phyloP scores from a whole-genome alignment of 2,797 vertebrate genomes.

The Acipenser transmontanus region DNA sequence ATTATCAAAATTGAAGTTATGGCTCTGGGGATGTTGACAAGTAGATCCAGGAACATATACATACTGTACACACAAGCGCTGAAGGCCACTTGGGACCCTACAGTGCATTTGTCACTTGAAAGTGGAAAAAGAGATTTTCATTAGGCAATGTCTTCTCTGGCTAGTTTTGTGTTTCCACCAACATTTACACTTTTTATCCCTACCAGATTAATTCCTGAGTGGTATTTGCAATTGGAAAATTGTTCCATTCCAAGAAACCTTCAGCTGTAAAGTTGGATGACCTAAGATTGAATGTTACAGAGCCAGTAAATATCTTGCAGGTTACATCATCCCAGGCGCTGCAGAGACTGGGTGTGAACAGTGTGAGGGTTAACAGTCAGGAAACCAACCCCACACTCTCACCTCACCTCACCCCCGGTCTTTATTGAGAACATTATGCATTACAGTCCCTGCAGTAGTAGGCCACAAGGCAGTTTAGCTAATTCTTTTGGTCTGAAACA shows the following conservation, averaged over 20 bases:
- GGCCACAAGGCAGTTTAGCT: conserved; percentile 24
- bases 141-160: no score
- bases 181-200: no score
- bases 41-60: no score
- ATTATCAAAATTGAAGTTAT: no score
- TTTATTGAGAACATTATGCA: conserved; percentile 32
- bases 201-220: no score
- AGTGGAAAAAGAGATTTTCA: no score
- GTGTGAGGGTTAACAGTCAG: conserved; percentile 19
- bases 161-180: no score
- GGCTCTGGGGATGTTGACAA: no score
- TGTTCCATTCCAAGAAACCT: neutral
- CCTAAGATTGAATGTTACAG: conserved; percentile 11
- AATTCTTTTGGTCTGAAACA: neutral
- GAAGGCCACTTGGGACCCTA: no score
- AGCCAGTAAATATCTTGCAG: conserved; percentile 11
- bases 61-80: no score
- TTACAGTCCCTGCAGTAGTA: conserved; percentile 20
- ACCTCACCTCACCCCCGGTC: conserved; percentile 8
- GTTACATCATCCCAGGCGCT: neutral
- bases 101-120: no score
- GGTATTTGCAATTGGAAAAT: conserved; percentile 23
- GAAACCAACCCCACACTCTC: conserved; percentile 16
- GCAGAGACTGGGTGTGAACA: no score
- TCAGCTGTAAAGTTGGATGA: conserved; percentile 9